Percentiles rank a stretch among this genome's conserved stretches.
These are phyloP conservation scores for Podotricha telesiphe DNA, from an alignment of 2,888 invertebrate genomes.

Conservation along the genomic window DNA sequence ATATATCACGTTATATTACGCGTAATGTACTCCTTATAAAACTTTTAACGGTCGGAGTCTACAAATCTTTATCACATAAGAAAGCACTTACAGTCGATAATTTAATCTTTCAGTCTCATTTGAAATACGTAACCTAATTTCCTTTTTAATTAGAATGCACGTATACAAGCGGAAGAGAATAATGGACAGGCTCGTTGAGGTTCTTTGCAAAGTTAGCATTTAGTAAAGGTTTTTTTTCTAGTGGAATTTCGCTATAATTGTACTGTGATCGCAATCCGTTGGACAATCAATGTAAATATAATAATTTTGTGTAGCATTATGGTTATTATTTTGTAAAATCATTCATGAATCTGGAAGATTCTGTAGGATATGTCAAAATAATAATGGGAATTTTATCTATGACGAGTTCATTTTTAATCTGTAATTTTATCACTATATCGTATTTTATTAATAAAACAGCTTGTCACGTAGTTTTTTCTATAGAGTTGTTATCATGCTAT, in stretches of 20 bases:
- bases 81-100: conserved; percentile 10
- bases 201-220: conserved; percentile 15
- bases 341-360: no score
- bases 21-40: not conserved
- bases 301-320: no score
- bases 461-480: not conserved
- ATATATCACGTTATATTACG: not conserved
- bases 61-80: not conserved
- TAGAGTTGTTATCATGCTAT: not conserved
- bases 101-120: conserved; percentile 14
- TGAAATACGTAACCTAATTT: conserved; percentile 32
- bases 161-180: conserved; percentile 33
- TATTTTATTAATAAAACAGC: not conserved
- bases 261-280: no score
- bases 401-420: not conserved
- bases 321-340: no score
- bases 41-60: not conserved
- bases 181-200: conserved; percentile 21
- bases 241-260: no score
- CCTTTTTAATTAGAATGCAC: conserved; percentile 30
- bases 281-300: no score
- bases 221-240: no score
- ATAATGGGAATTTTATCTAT: not conserved
- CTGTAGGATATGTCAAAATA: no score
- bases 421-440: not conserved